Conservation (phyloP, 2,797 vertebrate species). For the Agapornis canus region DNA sequence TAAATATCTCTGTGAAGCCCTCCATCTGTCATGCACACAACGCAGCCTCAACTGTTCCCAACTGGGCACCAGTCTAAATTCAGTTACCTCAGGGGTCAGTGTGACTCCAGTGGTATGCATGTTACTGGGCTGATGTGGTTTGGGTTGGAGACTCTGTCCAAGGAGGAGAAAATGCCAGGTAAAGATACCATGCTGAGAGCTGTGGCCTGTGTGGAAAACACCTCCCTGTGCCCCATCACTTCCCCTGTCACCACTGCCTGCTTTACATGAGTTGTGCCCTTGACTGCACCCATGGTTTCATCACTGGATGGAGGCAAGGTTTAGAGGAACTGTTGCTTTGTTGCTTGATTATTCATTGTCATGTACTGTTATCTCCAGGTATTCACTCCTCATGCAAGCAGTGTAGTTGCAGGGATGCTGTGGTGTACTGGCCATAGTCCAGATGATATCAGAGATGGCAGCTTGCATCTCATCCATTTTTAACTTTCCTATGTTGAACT, state of each 20-base stretch:
- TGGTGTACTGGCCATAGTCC: conserved; percentile 25
- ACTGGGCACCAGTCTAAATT: accelerated
- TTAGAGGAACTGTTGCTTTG: background rate
- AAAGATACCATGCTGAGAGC: background rate
- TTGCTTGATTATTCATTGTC: background rate
- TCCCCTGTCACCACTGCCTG: background rate
- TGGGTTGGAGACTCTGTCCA: background rate
- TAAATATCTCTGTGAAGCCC: background rate
- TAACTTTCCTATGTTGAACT: conserved; percentile 66
- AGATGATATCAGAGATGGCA: conserved; percentile 40
- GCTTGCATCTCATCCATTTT: conserved; percentile 58
- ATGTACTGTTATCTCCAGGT: background rate
- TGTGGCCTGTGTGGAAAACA: background rate
- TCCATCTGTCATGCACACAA: background rate
- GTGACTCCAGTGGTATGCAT: background rate
- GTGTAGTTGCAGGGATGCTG: conserved; percentile 20
- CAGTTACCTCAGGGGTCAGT: accelerated
- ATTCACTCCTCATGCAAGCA: conserved; percentile 30
- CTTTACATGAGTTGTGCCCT: accelerated
- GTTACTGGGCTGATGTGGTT: background rate
- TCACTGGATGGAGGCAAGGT: background rate
- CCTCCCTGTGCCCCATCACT: background rate
- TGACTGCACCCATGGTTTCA: background rate
- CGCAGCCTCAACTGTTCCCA: background rate
- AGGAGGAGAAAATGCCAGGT: background rate